These are phyloP conservation scores for Regulus satrapa DNA, from an alignment of 2,113 vertebrate genomes.

Conservation along the genomic window DNA sequence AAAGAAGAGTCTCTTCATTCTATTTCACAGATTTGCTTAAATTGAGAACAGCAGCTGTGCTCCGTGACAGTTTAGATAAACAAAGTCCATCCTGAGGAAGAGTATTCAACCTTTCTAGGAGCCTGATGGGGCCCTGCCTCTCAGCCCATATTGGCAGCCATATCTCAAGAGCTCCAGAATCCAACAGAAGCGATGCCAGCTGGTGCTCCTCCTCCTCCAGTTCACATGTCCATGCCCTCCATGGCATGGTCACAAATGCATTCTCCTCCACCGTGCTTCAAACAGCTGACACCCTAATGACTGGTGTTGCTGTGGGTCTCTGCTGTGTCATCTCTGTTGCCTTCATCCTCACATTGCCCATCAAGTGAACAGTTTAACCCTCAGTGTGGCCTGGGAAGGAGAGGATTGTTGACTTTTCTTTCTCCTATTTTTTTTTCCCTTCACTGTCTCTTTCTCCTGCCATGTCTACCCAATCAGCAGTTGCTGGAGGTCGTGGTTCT, in stretches of 20 bases:
- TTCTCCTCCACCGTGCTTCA: not conserved
- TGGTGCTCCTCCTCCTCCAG: not conserved
- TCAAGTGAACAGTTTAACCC: not conserved
- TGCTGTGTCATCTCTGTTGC: not conserved
- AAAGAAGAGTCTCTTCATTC: not conserved
- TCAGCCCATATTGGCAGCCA: not conserved
- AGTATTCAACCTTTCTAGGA: not conserved
- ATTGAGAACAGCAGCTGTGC: not conserved
- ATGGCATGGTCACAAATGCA: not conserved
- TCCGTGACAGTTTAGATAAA: not conserved
- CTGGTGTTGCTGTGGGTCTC: not conserved
- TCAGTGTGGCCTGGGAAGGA: not conserved
- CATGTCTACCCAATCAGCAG: not conserved
- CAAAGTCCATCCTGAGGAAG: not conserved
- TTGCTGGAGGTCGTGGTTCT: not conserved
- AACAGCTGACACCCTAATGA: accelerated
- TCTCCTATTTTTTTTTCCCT: not conserved
- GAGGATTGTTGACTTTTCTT: not conserved
- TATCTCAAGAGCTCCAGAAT: not conserved
- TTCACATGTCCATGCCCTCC: not conserved
- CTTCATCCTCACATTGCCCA: not conserved
- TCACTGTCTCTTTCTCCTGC: not conserved
- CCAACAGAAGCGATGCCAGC: not conserved
- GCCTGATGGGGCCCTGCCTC: not conserved
- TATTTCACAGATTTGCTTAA: not conserved